Evolutionary conservation across 2,113 vertebrate species (phyloP), one percentile per base, ranked within the genome.

Genomic region (Eurypyga helias): DNA sequence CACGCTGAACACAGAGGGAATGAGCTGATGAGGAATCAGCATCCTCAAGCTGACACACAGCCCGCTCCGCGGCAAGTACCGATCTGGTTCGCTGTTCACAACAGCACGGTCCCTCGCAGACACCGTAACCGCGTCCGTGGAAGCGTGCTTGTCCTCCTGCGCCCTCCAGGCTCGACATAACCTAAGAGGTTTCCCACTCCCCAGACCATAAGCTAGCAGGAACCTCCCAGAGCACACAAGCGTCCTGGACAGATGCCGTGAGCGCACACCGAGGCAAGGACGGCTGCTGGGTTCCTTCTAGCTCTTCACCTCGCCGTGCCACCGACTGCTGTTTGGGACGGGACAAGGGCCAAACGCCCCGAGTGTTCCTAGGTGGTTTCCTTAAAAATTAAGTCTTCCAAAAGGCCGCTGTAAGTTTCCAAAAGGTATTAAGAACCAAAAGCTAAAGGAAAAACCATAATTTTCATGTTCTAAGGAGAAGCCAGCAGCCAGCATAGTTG

Each of bases 141-240:
- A 33, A 34, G 18, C 0, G 2, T 8, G n/a, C 45, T 36, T 41
- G n/a, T 14, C 23, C 36, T 11, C 34, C 51, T 31, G 9, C 0
- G 0, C 0, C 0, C 58, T 62, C 33, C 76, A 57, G 17, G 21
- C 49, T 24, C 66, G 48, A 7, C 0, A 1, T 4, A 28, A 17
- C 24, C 48, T 41, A 41, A 21, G 21, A 31, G 13, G 12, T n/a
- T 69, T 75, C 36, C 23, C 9, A 7, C 28, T 77, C 52, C 28
- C 46, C 20, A 66, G 18, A 52, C 48, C 43, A 52, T 12, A 66
- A 85, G 43, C 15, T 17, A 48, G 24, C 48, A 64, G 38, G 48
- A 84, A n/a, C 52, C 34, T 72, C 36, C 48, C 54, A 31, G 10
- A 36, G 65, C 48, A 82, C 13, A 4, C 54, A 33, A 41, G 41